Percentiles rank a stretch among this genome's conserved stretches.
Evolutionary conservation across 2,113 vertebrate genomes (phyloP).

Genomic region (Pseudonaja textilis): DNA sequence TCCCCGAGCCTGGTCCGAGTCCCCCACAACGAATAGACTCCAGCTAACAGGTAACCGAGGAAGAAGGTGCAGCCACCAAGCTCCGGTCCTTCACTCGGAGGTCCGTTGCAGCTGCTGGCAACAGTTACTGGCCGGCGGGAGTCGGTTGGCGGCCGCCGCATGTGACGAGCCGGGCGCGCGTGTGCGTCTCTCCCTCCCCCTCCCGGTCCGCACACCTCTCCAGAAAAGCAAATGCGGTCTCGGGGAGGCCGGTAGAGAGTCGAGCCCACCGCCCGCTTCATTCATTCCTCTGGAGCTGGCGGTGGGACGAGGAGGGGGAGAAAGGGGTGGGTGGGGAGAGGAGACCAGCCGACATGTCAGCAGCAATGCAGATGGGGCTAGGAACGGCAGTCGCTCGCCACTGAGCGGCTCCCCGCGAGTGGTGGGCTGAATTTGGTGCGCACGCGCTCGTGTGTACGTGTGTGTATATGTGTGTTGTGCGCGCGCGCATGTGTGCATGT

Average conservation of each 20-base stretch:
- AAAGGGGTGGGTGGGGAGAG: slow-evolving; percentile 43
- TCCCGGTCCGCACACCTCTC: background rate
- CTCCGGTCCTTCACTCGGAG: slow-evolving; percentile 71
- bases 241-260: slow-evolving; percentile 18
- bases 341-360: slow-evolving; percentile 60
- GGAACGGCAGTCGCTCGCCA: slow-evolving; percentile 69
- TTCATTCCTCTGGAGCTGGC: slow-evolving; percentile 36
- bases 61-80: background rate
- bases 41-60: background rate
- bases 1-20: slow-evolving; percentile 29
- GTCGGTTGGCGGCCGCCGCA: background rate
- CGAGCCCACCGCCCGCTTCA: slow-evolving; percentile 13
- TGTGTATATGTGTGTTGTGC: slow-evolving; percentile 18
- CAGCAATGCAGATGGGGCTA: slow-evolving; percentile 74
- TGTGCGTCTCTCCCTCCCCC: slow-evolving; percentile 56
- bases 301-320: background rate
- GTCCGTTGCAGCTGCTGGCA: slow-evolving; percentile 60
- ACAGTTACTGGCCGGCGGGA: background rate
- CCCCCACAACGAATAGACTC: background rate
- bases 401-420: slow-evolving; percentile 62
- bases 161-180: slow-evolving; percentile 27
- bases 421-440: slow-evolving; percentile 53
- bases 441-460: slow-evolving; percentile 36
- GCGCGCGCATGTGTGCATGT: slow-evolving; percentile 37
- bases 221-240: slow-evolving; percentile 53